phyloP scores from a whole-genome alignment of 2,113 vertebrate species.

The Labeo catla region DNA sequence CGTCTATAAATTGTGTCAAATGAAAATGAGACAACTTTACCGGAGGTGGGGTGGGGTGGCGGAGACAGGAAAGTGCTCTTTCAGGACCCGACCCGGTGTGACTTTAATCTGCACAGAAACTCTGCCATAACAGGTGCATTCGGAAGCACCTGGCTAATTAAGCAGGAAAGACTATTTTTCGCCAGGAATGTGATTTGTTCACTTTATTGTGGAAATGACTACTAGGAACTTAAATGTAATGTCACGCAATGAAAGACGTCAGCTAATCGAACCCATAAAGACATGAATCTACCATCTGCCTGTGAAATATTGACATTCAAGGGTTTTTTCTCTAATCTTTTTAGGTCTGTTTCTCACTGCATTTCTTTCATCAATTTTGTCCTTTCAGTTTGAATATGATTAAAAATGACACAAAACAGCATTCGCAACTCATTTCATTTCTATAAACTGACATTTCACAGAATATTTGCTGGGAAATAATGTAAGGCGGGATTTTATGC shows the following conservation, averaged over 20 bases:
- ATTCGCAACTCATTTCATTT: constrained; percentile 3
- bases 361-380: background rate
- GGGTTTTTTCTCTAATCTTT: background rate
- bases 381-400: background rate
- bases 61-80: constrained; percentile 33
- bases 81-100: constrained; percentile 15
- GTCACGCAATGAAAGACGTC: constrained; percentile 15
- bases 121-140: constrained; percentile 37
- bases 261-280: background rate
- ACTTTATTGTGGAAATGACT: background rate
- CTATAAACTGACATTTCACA: background rate
- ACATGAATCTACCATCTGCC: constrained; percentile 13
- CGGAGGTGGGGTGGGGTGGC: background rate
- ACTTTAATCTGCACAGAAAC: constrained; percentile 37
- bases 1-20: constrained; percentile 51
- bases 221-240: background rate
- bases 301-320: constrained; percentile 22
- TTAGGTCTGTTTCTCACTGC: background rate
- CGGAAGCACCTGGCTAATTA: constrained; percentile 42
- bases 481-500: background rate
- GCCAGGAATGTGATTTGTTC: background rate
- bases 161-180: background rate
- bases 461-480: constrained; percentile 11
- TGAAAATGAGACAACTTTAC: constrained; percentile 55
- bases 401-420: background rate